Evolutionary conservation across 2,113 vertebrate species (phyloP).

Genomic region (Alethe castanea): DNA sequence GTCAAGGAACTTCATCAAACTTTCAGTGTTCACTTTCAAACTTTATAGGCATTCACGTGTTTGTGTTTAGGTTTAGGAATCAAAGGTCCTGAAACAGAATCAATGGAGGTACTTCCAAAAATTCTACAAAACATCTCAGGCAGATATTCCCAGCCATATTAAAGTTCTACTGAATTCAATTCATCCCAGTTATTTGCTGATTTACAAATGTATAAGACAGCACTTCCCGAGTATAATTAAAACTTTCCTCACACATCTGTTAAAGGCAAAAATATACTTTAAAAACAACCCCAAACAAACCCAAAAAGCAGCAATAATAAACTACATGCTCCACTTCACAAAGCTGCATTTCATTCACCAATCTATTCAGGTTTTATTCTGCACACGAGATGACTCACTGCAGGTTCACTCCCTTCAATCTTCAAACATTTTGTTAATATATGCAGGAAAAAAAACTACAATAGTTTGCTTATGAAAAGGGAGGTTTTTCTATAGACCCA

Average conservation of each 20-base stretch:
- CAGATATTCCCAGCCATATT: neutral
- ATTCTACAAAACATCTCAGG: neutral
- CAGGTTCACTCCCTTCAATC: neutral
- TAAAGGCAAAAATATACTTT: neutral
- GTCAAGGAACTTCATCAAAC: neutral
- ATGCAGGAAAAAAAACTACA: neutral
- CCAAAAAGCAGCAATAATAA: neutral
- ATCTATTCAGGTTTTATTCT: neutral
- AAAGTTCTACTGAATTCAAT: neutral
- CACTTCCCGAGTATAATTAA: neutral
- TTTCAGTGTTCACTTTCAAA: neutral
- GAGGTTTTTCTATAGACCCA: neutral
- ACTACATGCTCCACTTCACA: neutral
- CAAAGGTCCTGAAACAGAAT: neutral
- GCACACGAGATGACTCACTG: neutral
- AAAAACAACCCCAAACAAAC: neutral
- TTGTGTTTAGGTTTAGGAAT: neutral
- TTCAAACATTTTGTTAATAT: neutral
- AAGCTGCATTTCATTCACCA: conserved; percentile 29
- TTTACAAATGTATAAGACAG: neutral
- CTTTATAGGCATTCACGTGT: neutral
- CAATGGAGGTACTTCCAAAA: neutral
- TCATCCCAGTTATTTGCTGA: neutral
- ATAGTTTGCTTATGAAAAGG: neutral
- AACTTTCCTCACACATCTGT: neutral